phyloP scores from a whole-genome alignment of 2,888 invertebrate genomes.

The Odontomyia ornata region DNA sequence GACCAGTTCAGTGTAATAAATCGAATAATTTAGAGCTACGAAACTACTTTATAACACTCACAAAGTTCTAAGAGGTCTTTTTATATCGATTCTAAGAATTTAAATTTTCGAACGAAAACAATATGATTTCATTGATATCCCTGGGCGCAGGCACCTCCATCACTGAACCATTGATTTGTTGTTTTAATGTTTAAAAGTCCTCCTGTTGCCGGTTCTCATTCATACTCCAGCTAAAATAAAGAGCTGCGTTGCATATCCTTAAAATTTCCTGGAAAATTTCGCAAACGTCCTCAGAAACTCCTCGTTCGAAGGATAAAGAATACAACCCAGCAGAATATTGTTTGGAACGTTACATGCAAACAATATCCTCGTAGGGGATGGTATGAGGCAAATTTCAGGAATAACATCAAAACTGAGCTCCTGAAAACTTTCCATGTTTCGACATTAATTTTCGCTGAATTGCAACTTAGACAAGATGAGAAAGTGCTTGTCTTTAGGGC shows the following conservation, averaged over 20 bases:
- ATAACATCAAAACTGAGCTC: conserved; percentile 1
- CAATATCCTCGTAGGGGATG: background rate
- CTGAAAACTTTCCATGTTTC: conserved; percentile 26
- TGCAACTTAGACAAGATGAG: conserved; percentile 19
- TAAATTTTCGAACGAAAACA: too few relatives aligned
- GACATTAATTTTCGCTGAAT: conserved; percentile 36
- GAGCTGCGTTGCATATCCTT: conserved; percentile 15
- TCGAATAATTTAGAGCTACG: too few relatives aligned
- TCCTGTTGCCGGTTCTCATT: too few relatives aligned
- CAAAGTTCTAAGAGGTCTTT: too few relatives aligned
- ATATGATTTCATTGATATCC: too few relatives aligned
- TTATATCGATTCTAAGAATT: too few relatives aligned
- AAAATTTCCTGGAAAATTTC: conserved; percentile 25
- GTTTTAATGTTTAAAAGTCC: too few relatives aligned
- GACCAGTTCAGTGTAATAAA: too few relatives aligned
- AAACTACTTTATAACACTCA: too few relatives aligned
- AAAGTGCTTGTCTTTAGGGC: background rate
- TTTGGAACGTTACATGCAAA: background rate
- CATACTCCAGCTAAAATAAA: background rate
- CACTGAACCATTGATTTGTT: too few relatives aligned
- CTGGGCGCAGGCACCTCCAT: too few relatives aligned
- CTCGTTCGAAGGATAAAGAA: background rate
- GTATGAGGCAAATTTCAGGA: background rate
- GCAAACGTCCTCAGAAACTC: conserved; percentile 18
- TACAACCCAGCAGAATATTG: background rate